phyloP scores from a whole-genome alignment of 2,797 vertebrate species.

The Premnoplex brunnescens region DNA sequence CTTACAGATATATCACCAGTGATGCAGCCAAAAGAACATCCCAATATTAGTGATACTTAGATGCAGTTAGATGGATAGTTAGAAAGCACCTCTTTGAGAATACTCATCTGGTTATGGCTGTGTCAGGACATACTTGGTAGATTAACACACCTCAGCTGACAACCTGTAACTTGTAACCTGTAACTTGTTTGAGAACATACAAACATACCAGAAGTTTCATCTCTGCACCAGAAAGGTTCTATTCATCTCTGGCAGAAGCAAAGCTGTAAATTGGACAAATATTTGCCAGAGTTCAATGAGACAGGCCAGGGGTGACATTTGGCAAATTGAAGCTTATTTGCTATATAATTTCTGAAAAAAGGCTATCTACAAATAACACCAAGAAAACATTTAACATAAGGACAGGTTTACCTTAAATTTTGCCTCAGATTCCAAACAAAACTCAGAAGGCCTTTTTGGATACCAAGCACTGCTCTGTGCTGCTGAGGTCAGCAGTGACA shows the following conservation, averaged over 20 bases:
- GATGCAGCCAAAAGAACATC: background rate
- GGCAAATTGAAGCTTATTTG: background rate
- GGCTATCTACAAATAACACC: background rate
- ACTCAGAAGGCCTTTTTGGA: background rate
- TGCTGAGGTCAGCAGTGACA: background rate
- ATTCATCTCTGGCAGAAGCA: background rate
- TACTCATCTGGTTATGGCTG: accelerated
- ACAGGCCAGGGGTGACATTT: background rate
- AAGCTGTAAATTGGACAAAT: conserved; percentile 1
- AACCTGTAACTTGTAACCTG: background rate
- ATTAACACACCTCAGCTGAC: background rate
- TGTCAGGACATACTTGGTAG: background rate
- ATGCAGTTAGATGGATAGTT: background rate
- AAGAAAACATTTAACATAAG: background rate
- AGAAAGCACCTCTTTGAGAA: background rate
- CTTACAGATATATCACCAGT: background rate
- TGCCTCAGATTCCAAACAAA: background rate
- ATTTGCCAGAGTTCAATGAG: background rate
- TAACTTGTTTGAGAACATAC: background rate
- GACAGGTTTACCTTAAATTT: background rate
- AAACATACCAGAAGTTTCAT: background rate
- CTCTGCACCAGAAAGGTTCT: background rate
- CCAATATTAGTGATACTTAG: background rate
- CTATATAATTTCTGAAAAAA: background rate
- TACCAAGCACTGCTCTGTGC: accelerated